Conservation (phyloP, 2,113 vertebrate genomes). For the Tragulus kanchil region DNA sequence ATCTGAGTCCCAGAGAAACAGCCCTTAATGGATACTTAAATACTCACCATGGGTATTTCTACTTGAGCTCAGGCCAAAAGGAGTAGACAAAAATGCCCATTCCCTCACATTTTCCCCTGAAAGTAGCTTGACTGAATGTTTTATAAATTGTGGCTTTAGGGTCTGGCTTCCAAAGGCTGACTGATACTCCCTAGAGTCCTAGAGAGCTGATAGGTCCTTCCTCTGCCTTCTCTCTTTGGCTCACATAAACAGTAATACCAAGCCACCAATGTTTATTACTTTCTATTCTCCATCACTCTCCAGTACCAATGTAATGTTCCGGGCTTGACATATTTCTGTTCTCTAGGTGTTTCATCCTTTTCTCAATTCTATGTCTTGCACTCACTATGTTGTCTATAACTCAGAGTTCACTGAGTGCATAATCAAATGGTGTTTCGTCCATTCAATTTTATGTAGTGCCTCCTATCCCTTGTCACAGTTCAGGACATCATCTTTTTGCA, state of each 20-base stretch:
- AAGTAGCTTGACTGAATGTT: not conserved
- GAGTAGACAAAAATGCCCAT: not conserved
- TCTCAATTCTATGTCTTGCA: not conserved
- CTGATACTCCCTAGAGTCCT: not conserved
- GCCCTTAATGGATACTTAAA: not conserved
- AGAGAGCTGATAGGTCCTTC: not conserved
- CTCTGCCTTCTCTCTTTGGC: not conserved
- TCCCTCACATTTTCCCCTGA: accelerated
- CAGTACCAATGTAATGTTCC: not conserved
- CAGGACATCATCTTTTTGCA: not conserved
- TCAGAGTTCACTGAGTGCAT: not conserved
- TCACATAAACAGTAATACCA: not conserved
- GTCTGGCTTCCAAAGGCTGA: not conserved
- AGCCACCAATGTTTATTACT: not conserved
- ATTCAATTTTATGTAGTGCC: not conserved
- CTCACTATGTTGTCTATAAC: not conserved
- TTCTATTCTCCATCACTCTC: not conserved
- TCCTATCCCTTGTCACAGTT: not conserved
- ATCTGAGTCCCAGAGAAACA: not conserved
- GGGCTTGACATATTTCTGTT: not conserved
- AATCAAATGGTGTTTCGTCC: not conserved
- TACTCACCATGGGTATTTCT: not conserved
- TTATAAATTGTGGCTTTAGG: not conserved
- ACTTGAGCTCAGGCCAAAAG: not conserved
- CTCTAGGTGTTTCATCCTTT: not conserved